Evolutionary conservation across 2,113 vertebrate species (phyloP).

Genomic region (Nematolebias whitei): DNA sequence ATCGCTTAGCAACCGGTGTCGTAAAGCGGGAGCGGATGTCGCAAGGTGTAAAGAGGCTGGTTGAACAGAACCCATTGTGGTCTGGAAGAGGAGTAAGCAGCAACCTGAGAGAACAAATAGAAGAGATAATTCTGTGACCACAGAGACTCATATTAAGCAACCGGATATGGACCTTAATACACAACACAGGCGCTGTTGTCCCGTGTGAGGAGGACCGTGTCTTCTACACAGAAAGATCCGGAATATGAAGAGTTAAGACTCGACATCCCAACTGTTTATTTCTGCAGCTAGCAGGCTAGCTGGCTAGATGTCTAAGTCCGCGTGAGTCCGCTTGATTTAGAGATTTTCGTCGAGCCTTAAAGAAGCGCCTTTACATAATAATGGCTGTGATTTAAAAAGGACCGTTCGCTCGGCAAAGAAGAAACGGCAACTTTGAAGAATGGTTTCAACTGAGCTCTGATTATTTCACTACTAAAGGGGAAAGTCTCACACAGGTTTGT

Average conservation of each 20-base stretch:
- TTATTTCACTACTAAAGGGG: conserved; percentile 35
- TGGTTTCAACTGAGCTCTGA: conserved; percentile 53
- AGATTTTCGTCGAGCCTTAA: conserved; percentile 39
- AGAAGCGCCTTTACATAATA: conserved; percentile 4
- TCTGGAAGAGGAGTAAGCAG: conserved; percentile 66
- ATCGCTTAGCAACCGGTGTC: conserved; percentile 72
- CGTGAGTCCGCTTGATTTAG: conserved; percentile 58
- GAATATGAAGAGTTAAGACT: conserved; percentile 73
- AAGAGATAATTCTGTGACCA: conserved; percentile 19
- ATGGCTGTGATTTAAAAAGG: conserved; percentile 28
- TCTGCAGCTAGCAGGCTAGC: conserved; percentile 78
- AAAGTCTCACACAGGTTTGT: conserved; percentile 79
- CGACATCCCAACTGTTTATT: conserved; percentile 76
- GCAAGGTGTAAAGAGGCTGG: conserved; percentile 65
- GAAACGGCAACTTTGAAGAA: conserved; percentile 69
- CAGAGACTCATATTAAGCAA: conserved; percentile 21
- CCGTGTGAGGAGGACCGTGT: conserved; percentile 46
- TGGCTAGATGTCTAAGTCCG: conserved; percentile 64
- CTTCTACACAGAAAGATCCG: conserved; percentile 49
- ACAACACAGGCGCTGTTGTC: conserved; percentile 8
- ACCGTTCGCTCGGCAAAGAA: conserved; percentile 8
- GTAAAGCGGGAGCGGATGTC: conserved; percentile 73
- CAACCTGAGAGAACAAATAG: conserved; percentile 28
- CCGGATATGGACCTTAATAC: conserved; percentile 34
- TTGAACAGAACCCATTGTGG: conserved; percentile 77